Percentiles rank a stretch among this genome's conserved stretches.
phyloP scores from a whole-genome alignment of 2,113 vertebrate genomes.

The Nanorana parkeri region DNA sequence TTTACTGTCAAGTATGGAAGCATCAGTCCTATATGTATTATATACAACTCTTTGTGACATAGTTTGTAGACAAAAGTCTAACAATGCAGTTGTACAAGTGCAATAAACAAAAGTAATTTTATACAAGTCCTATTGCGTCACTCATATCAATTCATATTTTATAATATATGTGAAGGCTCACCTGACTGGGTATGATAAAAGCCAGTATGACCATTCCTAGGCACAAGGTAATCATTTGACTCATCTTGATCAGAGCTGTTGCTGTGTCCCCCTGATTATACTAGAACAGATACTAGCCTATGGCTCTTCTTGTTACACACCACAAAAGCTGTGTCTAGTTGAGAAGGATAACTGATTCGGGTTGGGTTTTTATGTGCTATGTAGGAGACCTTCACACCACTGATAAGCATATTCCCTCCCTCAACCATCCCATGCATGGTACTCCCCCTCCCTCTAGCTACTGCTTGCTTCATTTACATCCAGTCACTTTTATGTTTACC shows the following conservation, averaged over 20 bases:
- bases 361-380: conserved; percentile 53
- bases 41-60: too few relatives aligned
- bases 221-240: conserved; percentile 59
- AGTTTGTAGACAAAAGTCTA: too few relatives aligned
- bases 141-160: too few relatives aligned
- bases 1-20: too few relatives aligned
- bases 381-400: conserved; percentile 37
- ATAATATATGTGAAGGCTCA: conserved; percentile 61
- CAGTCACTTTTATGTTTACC: conserved; percentile 4
- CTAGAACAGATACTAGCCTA: not conserved
- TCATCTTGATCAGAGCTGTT: conserved; percentile 8
- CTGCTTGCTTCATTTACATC: conserved; percentile 4
- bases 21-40: too few relatives aligned
- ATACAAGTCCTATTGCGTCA: too few relatives aligned
- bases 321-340: not conserved
- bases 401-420: conserved; percentile 40
- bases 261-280: not conserved
- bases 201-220: conserved; percentile 74
- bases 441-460: conserved; percentile 1
- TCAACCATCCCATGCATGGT: conserved; percentile 34
- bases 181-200: conserved; percentile 73
- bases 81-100: too few relatives aligned
- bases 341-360: accelerated
- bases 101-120: too few relatives aligned
- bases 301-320: not conserved